A percentile compares a stretch with the other conserved stretches of the same genome.
These are phyloP conservation scores for Malacoctenus gilli DNA, from an alignment of 2,797 vertebrate species.

Conservation along the genomic window DNA sequence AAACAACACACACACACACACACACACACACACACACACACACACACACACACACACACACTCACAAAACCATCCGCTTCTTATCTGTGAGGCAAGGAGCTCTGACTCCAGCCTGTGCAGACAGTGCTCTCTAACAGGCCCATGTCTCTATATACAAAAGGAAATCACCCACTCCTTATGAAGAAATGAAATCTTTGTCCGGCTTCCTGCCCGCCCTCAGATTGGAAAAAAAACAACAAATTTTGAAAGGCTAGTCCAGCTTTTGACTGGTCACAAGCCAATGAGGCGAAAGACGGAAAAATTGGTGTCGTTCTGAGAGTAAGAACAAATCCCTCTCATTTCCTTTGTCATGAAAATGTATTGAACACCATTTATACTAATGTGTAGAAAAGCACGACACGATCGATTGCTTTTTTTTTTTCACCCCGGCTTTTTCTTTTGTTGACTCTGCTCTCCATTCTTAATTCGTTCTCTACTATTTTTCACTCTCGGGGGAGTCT, in stretches of 20 bases:
- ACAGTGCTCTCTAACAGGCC: conserved; percentile 77
- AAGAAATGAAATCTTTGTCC: conserved; percentile 69
- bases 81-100: conserved; percentile 83
- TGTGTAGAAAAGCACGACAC: conserved; percentile 41
- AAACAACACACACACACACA: conserved; percentile 24
- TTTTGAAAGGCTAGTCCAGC: conserved; percentile 55
- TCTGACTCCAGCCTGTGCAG: conserved; percentile 79
- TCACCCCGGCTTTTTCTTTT: too few relatives aligned
- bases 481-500: not conserved
- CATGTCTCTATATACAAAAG: conserved; percentile 70
- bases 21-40: conserved; percentile 30
- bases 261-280: conserved; percentile 38
- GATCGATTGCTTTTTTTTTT: too few relatives aligned
- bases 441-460: too few relatives aligned
- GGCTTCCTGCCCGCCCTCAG: conserved; percentile 67
- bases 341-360: conserved; percentile 55
- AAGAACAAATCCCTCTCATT: conserved; percentile 62
- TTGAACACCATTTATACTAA: conserved; percentile 30
- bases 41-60: conserved; percentile 30
- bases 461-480: too few relatives aligned
- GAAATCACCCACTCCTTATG: conserved; percentile 69
- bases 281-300: too few relatives aligned
- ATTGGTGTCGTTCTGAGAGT: conserved; percentile 48
- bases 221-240: conserved; percentile 39
- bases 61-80: conserved; percentile 51